Conservation (phyloP, 2,888 invertebrate species). For the Sarcophaga subvicina region DNA sequence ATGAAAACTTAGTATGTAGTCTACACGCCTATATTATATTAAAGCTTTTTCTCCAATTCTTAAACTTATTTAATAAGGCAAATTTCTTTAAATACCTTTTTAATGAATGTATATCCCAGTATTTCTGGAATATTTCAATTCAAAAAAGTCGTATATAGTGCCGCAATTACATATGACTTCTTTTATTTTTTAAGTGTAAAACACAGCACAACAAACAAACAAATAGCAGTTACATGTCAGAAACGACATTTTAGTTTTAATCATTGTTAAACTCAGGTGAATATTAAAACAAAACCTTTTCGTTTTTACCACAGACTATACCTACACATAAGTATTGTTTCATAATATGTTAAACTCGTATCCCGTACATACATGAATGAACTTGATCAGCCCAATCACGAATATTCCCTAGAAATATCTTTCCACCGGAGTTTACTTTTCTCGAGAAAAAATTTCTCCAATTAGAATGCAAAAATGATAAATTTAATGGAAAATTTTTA, state of each 20-base stretch:
- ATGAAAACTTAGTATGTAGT: constrained; percentile 65
- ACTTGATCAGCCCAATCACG: too few relatives aligned
- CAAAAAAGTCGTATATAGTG: constrained; percentile 11
- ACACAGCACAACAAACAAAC: constrained; percentile 52
- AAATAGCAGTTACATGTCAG: not conserved
- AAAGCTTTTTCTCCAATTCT: constrained; percentile 37
- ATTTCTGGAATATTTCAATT: constrained; percentile 26
- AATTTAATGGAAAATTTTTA: too few relatives aligned
- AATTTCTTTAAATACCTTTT: constrained; percentile 29
- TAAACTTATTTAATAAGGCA: constrained; percentile 3
- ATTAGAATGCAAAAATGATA: too few relatives aligned
- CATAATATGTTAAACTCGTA: not conserved
- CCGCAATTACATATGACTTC: not conserved
- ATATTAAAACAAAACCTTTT: constrained; percentile 48
- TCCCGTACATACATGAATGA: not conserved
- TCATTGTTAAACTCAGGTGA: constrained; percentile 71
- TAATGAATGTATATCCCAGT: constrained; percentile 14
- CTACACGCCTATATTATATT: not conserved
- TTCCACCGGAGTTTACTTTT: too few relatives aligned
- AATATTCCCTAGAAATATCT: too few relatives aligned
- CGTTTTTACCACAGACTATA: constrained; percentile 22
- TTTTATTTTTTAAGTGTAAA: constrained; percentile 39
- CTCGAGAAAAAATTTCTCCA: too few relatives aligned
- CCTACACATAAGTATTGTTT: not conserved
- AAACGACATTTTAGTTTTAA: constrained; percentile 30